Conservation (phyloP, 2,113 vertebrate species). For the Hemichromis elongatus region DNA sequence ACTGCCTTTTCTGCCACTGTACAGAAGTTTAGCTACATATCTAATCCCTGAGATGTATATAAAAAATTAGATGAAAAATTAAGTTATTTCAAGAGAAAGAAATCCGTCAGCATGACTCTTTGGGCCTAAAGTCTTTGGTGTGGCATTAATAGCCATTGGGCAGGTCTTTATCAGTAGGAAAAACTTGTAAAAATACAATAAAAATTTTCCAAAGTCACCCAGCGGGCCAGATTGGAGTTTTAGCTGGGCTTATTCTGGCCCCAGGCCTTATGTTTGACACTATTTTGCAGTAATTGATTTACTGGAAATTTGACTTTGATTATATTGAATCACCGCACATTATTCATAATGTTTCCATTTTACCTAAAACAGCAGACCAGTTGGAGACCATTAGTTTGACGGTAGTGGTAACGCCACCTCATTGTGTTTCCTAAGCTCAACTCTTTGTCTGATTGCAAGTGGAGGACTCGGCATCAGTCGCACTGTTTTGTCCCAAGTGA, state of each 20-base stretch:
- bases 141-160: not conserved
- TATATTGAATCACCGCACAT: not conserved
- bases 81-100: not conserved
- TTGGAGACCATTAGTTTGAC: not conserved
- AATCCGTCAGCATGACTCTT: not conserved
- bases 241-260: fast-evolving
- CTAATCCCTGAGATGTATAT: too few species aligned
- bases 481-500: not conserved
- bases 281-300: too few species aligned
- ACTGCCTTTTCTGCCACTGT: too few species aligned
- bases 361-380: not conserved
- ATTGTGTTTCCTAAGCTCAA: not conserved
- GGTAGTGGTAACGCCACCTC: not conserved
- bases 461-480: not conserved
- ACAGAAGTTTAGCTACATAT: too few species aligned
- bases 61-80: fast-evolving
- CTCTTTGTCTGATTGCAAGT: not conserved
- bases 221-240: not conserved
- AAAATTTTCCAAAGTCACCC: fast-evolving
- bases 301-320: too few species aligned
- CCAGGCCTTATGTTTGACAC: not conserved
- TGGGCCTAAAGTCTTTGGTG: not conserved
- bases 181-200: not conserved
- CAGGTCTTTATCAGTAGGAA: not conserved
- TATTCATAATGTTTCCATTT: not conserved